Evolutionary conservation across 64 coral and sea anemone species (phyloP), one percentile per base, ranked within the genome.

Genomic region (Montipora capricornis): DNA sequence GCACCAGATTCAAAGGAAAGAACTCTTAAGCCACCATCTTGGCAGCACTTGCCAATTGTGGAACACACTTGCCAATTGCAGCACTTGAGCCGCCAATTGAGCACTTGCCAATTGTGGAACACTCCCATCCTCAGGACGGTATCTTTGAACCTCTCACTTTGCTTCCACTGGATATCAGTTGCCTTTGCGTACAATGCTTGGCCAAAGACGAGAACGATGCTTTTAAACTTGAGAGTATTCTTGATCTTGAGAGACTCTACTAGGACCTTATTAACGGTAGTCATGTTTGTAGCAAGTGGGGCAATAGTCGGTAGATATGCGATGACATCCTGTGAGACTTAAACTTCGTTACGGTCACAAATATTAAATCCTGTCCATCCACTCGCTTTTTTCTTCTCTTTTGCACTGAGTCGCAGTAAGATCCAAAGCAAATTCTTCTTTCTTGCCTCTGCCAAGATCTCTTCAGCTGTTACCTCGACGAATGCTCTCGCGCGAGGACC

Each of bases 321-420:
- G 20, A 88, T 93, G 76, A 53, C 68, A 64, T 93, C 85, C 73
- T 93, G 92, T 77, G 83, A 52, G 58, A 81, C 84, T 47, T 93
- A 53, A 57, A 88, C 77, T 48, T 93, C 51, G n/a, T 88, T 64
- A 80, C 92, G 84, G 19, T 80, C 84, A 50, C 15, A 69, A 89
- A 94, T 94, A 49, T 94, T 94, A 16, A 94, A 94, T 15, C 86
- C 87, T 19, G 92, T 89, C 87, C 85, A 84, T 53, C 87, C 73
- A 88, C 92, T 88, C 37, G 76, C 75, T 12, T 53, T n/a, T 78
- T 90, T 52, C 29, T 26, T 26, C 24, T 26, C 24, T 26, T 85
- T 95, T 47, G 87, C 87, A 45, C 85, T 55, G 87, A 90, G 93
- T 61, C 93, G 79, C 29, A 88, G 84, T 74, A 93, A 51, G 50